Percentiles rank a stretch among this genome's conserved stretches.
phyloP scores from a whole-genome alignment of 2,113 vertebrate genomes.

The Tachysurus vachellii region DNA sequence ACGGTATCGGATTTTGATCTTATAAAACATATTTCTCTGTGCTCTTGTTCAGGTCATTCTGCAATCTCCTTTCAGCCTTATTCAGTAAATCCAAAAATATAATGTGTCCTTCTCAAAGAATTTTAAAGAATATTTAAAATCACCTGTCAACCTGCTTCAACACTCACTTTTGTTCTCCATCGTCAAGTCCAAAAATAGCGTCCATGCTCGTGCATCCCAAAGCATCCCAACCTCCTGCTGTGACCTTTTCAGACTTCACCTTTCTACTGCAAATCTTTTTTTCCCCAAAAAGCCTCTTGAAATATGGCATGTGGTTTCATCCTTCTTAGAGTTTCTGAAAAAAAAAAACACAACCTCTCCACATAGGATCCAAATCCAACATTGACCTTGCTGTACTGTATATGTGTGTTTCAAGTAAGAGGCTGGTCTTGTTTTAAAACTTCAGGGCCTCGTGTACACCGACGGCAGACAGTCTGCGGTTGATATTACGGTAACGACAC shows the following conservation, averaged over 20 bases:
- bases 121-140: neutral
- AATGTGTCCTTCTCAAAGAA: neutral
- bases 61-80: neutral
- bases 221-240: neutral
- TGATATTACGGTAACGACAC: slow-evolving; percentile 80
- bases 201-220: neutral
- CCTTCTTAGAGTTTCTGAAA: neutral
- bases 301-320: neutral
- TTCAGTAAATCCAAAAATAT: neutral
- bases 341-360: neutral
- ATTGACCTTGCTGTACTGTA: too few relatives aligned
- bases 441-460: slow-evolving; percentile 78
- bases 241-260: slow-evolving; percentile 14
- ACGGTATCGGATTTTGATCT: neutral
- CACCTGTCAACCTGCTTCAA: neutral
- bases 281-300: neutral
- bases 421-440: slow-evolving; percentile 53
- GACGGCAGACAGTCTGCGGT: slow-evolving; percentile 77
- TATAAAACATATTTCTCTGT: neutral
- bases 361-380: neutral
- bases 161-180: neutral
- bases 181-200: neutral
- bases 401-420: neutral
- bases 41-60: neutral
- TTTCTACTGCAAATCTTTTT: neutral